Percentiles rank a stretch among this genome's conserved stretches.
phyloP scores from a whole-genome alignment of 2,113 vertebrate species.

The Pseudorectes ferrugineus region DNA sequence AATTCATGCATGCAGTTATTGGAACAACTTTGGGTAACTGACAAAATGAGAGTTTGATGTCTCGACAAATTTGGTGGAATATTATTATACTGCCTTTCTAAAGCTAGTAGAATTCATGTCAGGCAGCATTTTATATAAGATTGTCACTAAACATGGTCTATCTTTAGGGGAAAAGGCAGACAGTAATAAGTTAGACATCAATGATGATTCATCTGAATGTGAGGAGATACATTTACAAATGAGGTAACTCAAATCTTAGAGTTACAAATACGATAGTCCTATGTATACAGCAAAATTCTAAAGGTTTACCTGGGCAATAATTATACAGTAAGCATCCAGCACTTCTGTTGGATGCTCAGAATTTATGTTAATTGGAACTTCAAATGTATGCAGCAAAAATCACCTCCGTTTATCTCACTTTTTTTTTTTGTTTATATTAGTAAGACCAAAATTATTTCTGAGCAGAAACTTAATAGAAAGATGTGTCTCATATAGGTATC shows the following conservation, averaged over 20 bases:
- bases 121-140: slow-evolving; percentile 30
- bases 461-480: background rate
- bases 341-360: background rate
- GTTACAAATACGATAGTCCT: background rate
- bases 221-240: slow-evolving; percentile 16
- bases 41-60: slow-evolving; percentile 16
- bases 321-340: background rate
- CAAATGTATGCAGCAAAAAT: background rate
- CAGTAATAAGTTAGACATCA: slow-evolving; percentile 5
- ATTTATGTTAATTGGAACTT: background rate
- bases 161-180: slow-evolving; percentile 29
- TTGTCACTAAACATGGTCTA: slow-evolving; percentile 32
- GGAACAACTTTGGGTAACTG: background rate
- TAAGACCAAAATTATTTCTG: background rate
- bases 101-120: slow-evolving; percentile 1
- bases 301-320: background rate
- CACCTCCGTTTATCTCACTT: background rate
- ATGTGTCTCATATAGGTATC: background rate
- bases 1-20: background rate
- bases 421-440: background rate
- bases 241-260: slow-evolving; percentile 10
- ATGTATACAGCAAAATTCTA: slow-evolving; percentile 19
- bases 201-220: slow-evolving; percentile 40
- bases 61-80: slow-evolving; percentile 9
- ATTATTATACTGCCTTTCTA: background rate